These are phyloP conservation scores for Cataglyphis rosenhaueri DNA, from an alignment of 2,888 invertebrate species.

Conservation along the genomic window DNA sequence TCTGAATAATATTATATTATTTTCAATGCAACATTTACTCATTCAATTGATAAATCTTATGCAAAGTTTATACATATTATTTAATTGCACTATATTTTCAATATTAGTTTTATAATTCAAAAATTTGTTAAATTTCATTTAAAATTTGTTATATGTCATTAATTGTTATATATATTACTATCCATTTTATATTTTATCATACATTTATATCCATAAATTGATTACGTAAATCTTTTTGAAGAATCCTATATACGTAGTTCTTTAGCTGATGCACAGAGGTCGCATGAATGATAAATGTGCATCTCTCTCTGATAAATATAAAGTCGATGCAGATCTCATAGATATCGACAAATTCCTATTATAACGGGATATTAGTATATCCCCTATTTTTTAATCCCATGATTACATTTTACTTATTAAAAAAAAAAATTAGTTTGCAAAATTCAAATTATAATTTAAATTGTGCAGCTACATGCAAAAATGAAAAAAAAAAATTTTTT, in stretches of 20 bases:
- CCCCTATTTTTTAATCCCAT: neutral
- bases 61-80: no score
- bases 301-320: neutral
- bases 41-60: neutral
- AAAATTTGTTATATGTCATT: neutral
- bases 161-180: neutral
- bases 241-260: conserved; percentile 3
- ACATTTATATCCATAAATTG: neutral
- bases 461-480: neutral
- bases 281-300: conserved; percentile 23
- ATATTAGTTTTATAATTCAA: neutral
- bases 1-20: neutral
- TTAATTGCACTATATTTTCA: neutral
- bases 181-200: no score
- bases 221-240: neutral
- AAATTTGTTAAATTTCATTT: neutral
- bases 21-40: neutral
- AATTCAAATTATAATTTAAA: neutral
- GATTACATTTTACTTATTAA: neutral
- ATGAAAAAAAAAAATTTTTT: neutral
- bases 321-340: conserved; percentile 12
- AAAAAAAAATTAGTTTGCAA: neutral
- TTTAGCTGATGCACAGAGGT: conserved; percentile 24
- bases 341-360: conserved; percentile 21
- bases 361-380: neutral